Evolutionary conservation across 2,113 vertebrate genomes (phyloP).

Genomic region (Pelmatolapia mariae): DNA sequence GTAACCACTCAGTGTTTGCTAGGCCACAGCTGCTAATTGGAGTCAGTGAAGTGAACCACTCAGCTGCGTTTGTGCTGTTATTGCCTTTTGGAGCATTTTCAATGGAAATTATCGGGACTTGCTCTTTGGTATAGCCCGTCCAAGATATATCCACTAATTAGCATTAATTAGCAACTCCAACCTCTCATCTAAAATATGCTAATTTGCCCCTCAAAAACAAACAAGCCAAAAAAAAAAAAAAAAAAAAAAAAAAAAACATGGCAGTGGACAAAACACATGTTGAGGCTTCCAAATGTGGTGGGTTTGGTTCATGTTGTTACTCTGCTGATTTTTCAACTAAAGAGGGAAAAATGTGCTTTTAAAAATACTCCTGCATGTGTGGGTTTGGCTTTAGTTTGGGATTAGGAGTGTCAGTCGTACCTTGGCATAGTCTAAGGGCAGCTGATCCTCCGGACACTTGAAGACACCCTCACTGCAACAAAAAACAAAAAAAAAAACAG

Average conservation of each 20-base stretch:
- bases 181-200: background rate
- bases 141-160: background rate
- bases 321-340: background rate
- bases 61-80: background rate
- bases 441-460: conserved; percentile 90
- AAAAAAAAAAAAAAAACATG: background rate
- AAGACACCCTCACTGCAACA: conserved; percentile 87
- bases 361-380: background rate
- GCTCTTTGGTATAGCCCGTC: background rate
- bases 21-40: background rate
- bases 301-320: background rate
- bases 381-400: background rate
- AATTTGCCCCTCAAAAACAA: background rate
- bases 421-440: conserved; percentile 91
- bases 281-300: background rate
- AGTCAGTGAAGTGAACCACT: background rate
- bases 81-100: background rate
- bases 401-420: conserved; percentile 53
- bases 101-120: background rate
- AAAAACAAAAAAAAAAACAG: background rate
- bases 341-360: background rate
- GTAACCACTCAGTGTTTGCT: background rate
- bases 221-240: background rate
- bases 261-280: background rate
- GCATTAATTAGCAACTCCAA: background rate